Conservation (phyloP, 2,797 vertebrate species). For the Tangara arthus region DNA sequence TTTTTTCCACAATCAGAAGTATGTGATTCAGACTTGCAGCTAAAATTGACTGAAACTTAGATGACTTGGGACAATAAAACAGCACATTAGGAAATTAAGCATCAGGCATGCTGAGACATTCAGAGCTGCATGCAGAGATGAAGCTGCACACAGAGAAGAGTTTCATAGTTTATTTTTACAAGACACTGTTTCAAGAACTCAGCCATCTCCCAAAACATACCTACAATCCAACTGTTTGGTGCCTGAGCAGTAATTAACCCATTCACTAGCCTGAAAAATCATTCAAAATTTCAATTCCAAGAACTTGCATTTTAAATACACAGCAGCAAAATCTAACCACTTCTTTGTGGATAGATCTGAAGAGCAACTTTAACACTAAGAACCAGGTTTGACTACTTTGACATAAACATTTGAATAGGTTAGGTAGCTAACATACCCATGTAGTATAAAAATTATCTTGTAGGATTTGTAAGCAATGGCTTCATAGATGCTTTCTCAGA, state of each 20-base stretch:
- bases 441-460: not conserved
- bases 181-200: conserved; percentile 9
- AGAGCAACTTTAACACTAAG: not conserved
- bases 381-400: not conserved
- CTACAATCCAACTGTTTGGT: not conserved
- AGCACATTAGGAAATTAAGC: not conserved
- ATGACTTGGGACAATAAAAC: conserved; percentile 1
- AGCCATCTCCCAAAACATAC: not conserved
- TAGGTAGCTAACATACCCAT: not conserved
- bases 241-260: not conserved
- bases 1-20: not conserved
- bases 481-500: not conserved
- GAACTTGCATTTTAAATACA: not conserved
- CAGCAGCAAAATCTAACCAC: not conserved
- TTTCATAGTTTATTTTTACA: conserved; percentile 33
- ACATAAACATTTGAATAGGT: not conserved
- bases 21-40: not conserved
- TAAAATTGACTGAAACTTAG: not conserved
- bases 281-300: not conserved
- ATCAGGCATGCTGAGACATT: conserved; percentile 15
- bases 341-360: not conserved
- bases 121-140: conserved; percentile 20
- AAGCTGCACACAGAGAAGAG: not conserved
- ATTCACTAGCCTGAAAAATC: not conserved
- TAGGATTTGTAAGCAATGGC: not conserved